Conservation (phyloP, 2,113 vertebrate genomes). For the Nothoprocta perdicaria region DNA sequence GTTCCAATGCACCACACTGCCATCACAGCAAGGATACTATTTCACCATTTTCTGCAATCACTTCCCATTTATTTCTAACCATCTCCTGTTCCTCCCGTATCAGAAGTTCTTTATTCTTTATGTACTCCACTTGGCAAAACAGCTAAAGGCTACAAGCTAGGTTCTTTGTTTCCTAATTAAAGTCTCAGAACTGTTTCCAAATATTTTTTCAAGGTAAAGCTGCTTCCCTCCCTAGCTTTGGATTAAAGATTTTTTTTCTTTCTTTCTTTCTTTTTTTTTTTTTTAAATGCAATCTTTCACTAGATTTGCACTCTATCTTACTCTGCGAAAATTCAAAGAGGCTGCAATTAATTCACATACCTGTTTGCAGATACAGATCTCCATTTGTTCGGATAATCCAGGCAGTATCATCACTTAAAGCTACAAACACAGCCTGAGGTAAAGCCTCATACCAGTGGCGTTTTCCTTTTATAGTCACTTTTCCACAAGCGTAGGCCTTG, state of each 20-base stretch:
- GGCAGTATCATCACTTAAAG: constrained; percentile 91
- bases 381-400: constrained; percentile 97
- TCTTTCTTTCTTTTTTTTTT: no score
- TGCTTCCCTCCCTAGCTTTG: neutral
- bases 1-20: neutral
- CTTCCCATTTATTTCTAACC: neutral
- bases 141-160: neutral
- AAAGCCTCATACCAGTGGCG: constrained; percentile 98
- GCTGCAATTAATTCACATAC: constrained; percentile 49
- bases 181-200: neutral
- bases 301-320: neutral
- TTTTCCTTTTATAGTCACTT: constrained; percentile 91
- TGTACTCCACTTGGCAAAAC: neutral
- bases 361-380: constrained; percentile 95
- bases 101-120: neutral
- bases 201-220: neutral
- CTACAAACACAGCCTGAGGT: constrained; percentile 88
- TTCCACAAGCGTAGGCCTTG: constrained; percentile 95
- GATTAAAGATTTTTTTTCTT: neutral
- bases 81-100: neutral
- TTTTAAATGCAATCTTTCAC: neutral
- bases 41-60: neutral
- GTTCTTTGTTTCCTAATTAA: neutral
- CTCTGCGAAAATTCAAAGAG: neutral
- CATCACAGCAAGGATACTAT: neutral